Evolutionary conservation across 2,888 invertebrate genomes (phyloP).

Genomic region (Isotomurus palustris): DNA sequence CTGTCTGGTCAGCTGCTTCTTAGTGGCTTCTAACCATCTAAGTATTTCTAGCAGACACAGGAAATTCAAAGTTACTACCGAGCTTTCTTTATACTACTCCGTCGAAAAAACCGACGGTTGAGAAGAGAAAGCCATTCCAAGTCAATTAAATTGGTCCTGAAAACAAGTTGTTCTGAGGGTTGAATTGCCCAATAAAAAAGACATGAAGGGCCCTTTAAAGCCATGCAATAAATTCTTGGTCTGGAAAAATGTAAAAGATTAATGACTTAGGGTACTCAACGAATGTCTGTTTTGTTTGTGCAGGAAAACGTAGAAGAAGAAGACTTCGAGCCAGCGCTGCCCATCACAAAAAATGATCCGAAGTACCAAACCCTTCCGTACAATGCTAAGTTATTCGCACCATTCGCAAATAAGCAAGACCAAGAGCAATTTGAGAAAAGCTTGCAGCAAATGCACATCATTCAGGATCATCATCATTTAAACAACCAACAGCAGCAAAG

Average conservation of each 20-base stretch:
- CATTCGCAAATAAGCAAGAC: conserved; percentile 39
- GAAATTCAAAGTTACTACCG: no score
- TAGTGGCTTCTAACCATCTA: not conserved
- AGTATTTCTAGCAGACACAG: no score
- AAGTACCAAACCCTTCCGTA: conserved; percentile 89
- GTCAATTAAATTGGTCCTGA: no score
- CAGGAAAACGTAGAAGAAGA: conserved; percentile 47
- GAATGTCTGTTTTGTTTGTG: conserved; percentile 11
- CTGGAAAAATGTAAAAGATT: no score
- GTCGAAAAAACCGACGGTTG: no score
- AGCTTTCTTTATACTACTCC: no score
- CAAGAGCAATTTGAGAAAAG: conserved; percentile 44
- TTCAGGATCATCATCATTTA: conserved; percentile 34
- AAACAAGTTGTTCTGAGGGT: no score
- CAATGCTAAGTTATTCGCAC: conserved; percentile 57
- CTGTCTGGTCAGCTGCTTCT: not conserved
- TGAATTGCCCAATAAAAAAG: no score
- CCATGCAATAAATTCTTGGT: no score
- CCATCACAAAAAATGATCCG: conserved; percentile 81
- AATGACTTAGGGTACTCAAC: not conserved
- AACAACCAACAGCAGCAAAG: conserved; percentile 50
- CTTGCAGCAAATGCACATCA: conserved; percentile 46
- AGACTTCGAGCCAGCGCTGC: conserved; percentile 63
- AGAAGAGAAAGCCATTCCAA: no score
- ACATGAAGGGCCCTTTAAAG: no score